Conservation (phyloP, 2,888 invertebrate genomes). For the Macrosoma leucophasiata region DNA sequence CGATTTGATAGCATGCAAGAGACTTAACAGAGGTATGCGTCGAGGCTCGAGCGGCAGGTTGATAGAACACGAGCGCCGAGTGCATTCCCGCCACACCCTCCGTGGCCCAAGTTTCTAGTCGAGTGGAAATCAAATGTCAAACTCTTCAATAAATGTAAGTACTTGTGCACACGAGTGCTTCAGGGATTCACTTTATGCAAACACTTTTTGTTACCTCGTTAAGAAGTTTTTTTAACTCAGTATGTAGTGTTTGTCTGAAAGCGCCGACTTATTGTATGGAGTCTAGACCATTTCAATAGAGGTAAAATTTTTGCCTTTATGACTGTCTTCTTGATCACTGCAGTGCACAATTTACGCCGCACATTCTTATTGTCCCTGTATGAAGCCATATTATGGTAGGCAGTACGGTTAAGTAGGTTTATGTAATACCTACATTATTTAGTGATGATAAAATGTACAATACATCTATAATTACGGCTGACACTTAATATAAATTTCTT, state of each 20-base stretch:
- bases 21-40: too few relatives aligned
- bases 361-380: too few relatives aligned
- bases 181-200: conserved; percentile 25
- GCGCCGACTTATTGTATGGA: conserved; percentile 23
- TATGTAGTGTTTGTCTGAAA: conserved; percentile 26
- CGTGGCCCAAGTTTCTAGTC: conserved; percentile 24
- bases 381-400: too few relatives aligned
- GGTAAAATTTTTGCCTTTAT: conserved; percentile 5
- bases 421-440: too few relatives aligned
- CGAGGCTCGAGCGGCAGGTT: too few relatives aligned
- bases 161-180: conserved; percentile 23
- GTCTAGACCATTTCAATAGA: conserved; percentile 26
- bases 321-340: too few relatives aligned
- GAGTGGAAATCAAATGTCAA: conserved; percentile 31
- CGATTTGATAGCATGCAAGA: too few relatives aligned
- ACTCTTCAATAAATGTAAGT: conserved; percentile 26
- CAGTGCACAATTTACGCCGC: too few relatives aligned
- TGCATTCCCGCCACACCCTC: conserved; percentile 22
- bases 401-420: too few relatives aligned
- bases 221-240: conserved; percentile 24
- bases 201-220: conserved; percentile 31
- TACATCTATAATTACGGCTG: too few relatives aligned
- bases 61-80: conserved; percentile 10
- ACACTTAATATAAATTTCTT: too few relatives aligned
- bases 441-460: too few relatives aligned